Evolutionary conservation across 2,797 vertebrate genomes (phyloP).

Genomic region (Bryconaethiops microstoma): DNA sequence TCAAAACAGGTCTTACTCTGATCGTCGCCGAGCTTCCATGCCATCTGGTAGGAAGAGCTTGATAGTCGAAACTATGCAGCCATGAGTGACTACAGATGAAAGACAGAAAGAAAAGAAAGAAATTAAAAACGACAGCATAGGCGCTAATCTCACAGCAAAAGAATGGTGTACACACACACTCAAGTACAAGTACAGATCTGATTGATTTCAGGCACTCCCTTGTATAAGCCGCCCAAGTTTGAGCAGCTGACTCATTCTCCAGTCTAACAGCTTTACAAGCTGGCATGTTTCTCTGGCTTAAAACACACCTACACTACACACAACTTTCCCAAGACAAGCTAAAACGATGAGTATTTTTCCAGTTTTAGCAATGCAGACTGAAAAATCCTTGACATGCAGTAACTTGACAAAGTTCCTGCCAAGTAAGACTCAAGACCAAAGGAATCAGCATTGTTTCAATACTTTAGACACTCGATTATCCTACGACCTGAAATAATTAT

Average conservation of each 20-base stretch:
- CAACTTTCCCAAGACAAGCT: neutral
- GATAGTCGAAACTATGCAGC: conserved; percentile 98
- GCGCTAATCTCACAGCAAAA: neutral
- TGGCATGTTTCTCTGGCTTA: conserved; percentile 5
- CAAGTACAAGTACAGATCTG: conserved; percentile 8
- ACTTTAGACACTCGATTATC: neutral
- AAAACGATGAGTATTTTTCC: neutral
- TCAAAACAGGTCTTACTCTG: conserved; percentile 87
- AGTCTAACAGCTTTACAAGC: conserved; percentile 17
- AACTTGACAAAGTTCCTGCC: neutral
- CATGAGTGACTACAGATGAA: conserved; percentile 92
- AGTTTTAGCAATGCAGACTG: conserved; percentile 4
- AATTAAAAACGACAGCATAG: neutral
- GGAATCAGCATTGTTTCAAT: neutral
- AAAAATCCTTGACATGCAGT: neutral
- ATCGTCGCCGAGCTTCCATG: conserved; percentile 94
- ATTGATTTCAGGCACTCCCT: conserved; percentile 27
- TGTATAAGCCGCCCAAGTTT: neutral
- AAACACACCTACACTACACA: conserved; percentile 6
- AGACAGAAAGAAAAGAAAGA: conserved; percentile 41
- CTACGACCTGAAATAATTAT: neutral
- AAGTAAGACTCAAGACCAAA: neutral
- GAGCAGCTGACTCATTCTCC: conserved; percentile 23
- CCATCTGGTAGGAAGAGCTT: conserved; percentile 99
- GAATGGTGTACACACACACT: neutral